These are phyloP conservation scores for Mastomys natalensis DNA, from an alignment of 2,113 vertebrate species.

Conservation along the genomic window DNA sequence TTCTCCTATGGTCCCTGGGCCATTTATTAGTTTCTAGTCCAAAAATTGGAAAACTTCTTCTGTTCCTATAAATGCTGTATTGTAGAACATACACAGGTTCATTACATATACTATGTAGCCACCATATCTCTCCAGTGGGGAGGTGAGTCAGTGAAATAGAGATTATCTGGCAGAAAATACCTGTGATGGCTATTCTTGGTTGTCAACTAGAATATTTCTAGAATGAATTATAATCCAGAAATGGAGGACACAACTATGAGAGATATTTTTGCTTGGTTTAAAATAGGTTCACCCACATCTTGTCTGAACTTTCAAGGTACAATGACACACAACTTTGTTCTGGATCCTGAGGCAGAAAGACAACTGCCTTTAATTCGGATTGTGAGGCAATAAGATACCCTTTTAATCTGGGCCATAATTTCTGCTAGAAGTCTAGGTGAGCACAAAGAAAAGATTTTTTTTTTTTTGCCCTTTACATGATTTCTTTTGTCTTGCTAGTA, in stretches of 20 bases:
- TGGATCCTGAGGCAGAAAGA: not conserved
- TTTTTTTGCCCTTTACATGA: not conserved
- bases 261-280: not conserved
- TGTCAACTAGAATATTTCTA: not conserved
- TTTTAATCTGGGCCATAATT: not conserved
- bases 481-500: not conserved
- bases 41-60: not conserved
- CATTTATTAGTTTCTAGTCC: not conserved
- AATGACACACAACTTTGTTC: not conserved
- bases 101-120: not conserved
- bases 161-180: not conserved
- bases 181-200: not conserved
- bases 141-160: not conserved
- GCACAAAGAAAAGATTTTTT: not conserved
- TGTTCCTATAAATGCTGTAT: not conserved
- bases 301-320: not conserved
- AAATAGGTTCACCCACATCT: not conserved
- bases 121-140: too few species aligned
- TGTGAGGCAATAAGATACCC: not conserved
- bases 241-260: not conserved
- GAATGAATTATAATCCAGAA: not conserved
- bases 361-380: not conserved
- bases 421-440: not conserved
- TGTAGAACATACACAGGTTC: not conserved
- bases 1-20: not conserved